Base-by-base conservation (phyloP, 2,888 invertebrate species). In the Thalpophila matura region DNA sequence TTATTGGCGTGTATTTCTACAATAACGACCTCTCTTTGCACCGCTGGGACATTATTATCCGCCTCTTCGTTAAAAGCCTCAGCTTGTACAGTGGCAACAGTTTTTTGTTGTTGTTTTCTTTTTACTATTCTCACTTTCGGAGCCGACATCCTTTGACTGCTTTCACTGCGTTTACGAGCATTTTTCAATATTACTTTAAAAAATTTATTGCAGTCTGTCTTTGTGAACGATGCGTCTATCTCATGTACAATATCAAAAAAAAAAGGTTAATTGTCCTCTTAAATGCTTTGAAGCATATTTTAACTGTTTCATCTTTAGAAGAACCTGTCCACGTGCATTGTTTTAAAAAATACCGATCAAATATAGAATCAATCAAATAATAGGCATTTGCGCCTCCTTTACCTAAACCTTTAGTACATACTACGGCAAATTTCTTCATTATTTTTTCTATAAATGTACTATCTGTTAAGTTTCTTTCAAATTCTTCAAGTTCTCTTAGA, bases 231-330 rank as follows among this genome's bases (percentile, higher is more conserved):
- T 37, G 24, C 43, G 27, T 62, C 59, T 43, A 37, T 47, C 22
- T 37, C 54, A n/a, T 56, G 42, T 10, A 62, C 24, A 47, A 62
- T 55, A 49, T 62, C 20, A n/a, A n/a, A 45, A 35, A 37, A 37
- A 59, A 59, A 49, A 59, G 26, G 18, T 43, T 24, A 42, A 62
- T 50, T 18, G 56, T 62, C 14, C 38, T 55, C 42, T 42, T 27
- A 37, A 42, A 50, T 4, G 49, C 49, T 62, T 56, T 62, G 24
- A 62, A 55, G 45, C 50, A 50, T 49, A 56, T 62, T 62, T 62
- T 56, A n/a, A 35, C 29, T 12, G 35, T 27, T 40, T 45, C 51
- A 20, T 45, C 38, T 37, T 45, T 47, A 24, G 56, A 56, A 38
- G 43, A 55, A 22, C 55, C 50, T 24, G 51, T 40, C 62, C 62